phyloP scores from a whole-genome alignment of 2,797 vertebrate species.

The Lates japonicus region DNA sequence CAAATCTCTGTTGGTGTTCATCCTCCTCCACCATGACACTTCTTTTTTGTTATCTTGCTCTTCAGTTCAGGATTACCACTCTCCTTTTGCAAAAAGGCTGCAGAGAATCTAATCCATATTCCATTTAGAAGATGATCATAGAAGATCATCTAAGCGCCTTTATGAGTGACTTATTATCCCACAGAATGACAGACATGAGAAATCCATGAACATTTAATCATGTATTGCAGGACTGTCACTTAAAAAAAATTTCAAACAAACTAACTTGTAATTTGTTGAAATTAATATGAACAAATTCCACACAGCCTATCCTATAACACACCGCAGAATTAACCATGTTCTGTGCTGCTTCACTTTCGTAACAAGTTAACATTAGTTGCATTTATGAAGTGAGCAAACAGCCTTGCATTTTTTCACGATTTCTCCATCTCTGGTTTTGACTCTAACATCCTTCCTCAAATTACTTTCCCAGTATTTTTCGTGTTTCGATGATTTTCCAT shows the following conservation, averaged over 20 bases:
- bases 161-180: background rate
- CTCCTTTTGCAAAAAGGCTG: too few species aligned
- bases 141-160: background rate
- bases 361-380: background rate
- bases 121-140: too few species aligned
- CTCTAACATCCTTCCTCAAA: background rate
- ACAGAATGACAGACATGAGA: background rate
- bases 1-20: background rate
- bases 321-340: too few species aligned
- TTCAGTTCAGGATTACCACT: background rate
- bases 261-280: background rate
- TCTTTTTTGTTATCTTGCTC: background rate
- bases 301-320: background rate
- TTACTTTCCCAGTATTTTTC: background rate
- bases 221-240: background rate
- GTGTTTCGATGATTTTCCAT: background rate
- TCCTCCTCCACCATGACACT: background rate
- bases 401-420: background rate
- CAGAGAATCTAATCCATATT: too few species aligned
- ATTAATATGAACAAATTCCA: background rate
- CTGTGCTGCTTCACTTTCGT: background rate
- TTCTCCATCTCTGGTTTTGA: background rate
- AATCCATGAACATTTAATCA: background rate
- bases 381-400: background rate
- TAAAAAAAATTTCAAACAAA: background rate